These are phyloP conservation scores for Cheilosia urbana DNA, from an alignment of 2,888 invertebrate species.

Conservation along the genomic window DNA sequence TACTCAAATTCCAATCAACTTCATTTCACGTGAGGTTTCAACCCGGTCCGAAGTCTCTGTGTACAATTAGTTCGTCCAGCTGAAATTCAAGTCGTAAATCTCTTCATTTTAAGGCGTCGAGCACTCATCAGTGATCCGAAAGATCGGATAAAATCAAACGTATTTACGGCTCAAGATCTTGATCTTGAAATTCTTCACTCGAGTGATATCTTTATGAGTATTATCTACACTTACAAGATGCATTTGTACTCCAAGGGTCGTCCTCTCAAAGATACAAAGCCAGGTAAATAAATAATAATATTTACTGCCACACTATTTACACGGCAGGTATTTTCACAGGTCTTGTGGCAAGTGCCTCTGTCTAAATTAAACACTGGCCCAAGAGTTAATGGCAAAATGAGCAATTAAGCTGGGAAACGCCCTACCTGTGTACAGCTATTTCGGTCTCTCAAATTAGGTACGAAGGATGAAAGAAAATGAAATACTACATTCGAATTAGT, in stretches of 20 bases:
- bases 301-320: constrained; percentile 9
- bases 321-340: neutral
- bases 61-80: neutral
- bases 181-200: neutral
- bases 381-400: constrained; percentile 19
- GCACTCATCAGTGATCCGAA: neutral
- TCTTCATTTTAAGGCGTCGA: neutral
- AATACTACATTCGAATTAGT: too few species aligned
- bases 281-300: constrained; percentile 28
- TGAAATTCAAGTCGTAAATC: neutral
- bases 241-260: neutral
- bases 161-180: neutral
- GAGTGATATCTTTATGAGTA: constrained; percentile 27
- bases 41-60: too few species aligned
- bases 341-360: constrained; percentile 3
- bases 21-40: too few species aligned
- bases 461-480: neutral
- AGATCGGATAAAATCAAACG: neutral
- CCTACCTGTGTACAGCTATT: constrained; percentile 11
- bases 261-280: constrained; percentile 11
- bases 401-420: constrained; percentile 24
- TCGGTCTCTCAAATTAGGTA: neutral
- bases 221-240: neutral
- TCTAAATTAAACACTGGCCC: constrained; percentile 1
- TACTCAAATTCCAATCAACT: too few species aligned